Evolutionary conservation across 2,888 invertebrate species (phyloP).

Genomic region (Minunthozetes semirufus): DNA sequence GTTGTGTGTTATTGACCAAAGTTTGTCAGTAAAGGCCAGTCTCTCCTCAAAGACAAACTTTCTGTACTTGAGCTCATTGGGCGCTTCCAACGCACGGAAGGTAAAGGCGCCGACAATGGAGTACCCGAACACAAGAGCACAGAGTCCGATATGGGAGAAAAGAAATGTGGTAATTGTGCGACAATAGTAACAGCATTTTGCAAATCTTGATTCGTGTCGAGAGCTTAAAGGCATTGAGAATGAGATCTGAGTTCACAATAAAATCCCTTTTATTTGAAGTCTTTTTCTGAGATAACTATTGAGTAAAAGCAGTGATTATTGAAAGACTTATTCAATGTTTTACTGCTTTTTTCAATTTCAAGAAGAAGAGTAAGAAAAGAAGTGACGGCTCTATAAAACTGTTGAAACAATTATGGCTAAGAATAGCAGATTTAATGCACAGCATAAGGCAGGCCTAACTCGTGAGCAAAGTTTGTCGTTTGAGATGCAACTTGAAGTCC

Average conservation of each 20-base stretch:
- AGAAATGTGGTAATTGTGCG: constrained; percentile 77
- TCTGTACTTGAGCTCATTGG: constrained; percentile 38
- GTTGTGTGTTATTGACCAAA: constrained; percentile 47
- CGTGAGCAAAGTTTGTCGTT: too few species aligned
- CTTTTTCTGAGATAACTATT: neutral
- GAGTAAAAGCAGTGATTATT: neutral
- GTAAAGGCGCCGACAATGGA: constrained; percentile 82
- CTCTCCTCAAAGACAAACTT: constrained; percentile 35
- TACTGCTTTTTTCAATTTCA: neutral
- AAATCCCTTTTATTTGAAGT: neutral
- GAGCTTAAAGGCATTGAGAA: neutral
- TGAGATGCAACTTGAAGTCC: too few species aligned
- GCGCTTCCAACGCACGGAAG: constrained; percentile 59
- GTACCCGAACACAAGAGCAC: constrained; percentile 79
- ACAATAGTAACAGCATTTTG: constrained; percentile 60
- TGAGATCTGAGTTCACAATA: neutral
- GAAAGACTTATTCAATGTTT: neutral
- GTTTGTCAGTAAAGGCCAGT: constrained; percentile 37
- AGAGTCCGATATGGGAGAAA: constrained; percentile 77
- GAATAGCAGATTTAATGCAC: neutral
- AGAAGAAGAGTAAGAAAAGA: neutral
- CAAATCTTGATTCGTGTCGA: constrained; percentile 45
- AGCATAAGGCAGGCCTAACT: neutral
- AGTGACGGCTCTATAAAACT: neutral
- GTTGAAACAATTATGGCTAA: constrained; percentile 1